A percentile compares a stretch with the other conserved stretches of the same genome.
phyloP scores from a whole-genome alignment of 2,888 invertebrate species.

The Drosophila differens region DNA sequence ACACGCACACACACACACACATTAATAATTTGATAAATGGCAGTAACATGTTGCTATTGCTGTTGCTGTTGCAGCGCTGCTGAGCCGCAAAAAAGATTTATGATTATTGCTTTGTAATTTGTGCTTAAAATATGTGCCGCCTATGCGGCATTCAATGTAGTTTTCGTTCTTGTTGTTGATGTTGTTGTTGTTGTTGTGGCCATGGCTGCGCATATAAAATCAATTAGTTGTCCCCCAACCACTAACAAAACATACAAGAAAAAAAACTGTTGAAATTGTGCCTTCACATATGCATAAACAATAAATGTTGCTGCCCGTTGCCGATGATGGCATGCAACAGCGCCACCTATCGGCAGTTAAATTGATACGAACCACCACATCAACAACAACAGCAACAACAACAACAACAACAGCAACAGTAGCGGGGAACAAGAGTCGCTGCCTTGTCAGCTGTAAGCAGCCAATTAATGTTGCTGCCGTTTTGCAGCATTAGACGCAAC shows the following conservation, averaged over 20 bases:
- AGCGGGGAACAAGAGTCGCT: slow-evolving; percentile 39
- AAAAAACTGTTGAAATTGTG: slow-evolving; percentile 39
- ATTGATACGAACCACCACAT: slow-evolving; percentile 51
- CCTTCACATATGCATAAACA: slow-evolving; percentile 55
- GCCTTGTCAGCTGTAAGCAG: slow-evolving; percentile 74
- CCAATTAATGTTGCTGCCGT: slow-evolving; percentile 75
- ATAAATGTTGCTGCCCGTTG: slow-evolving; percentile 63
- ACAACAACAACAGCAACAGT: slow-evolving; percentile 42
- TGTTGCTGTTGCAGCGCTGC: slow-evolving; percentile 37
- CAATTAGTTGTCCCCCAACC: slow-evolving; percentile 60
- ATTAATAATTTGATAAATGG: slow-evolving; percentile 73
- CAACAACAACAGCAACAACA: slow-evolving; percentile 40
- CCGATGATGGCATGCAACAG: slow-evolving; percentile 74
- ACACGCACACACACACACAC: slow-evolving; percentile 40
- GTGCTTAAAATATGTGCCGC: slow-evolving; percentile 79
- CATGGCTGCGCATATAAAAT: slow-evolving; percentile 67
- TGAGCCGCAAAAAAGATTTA: slow-evolving; percentile 79
- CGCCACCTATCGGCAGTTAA: slow-evolving; percentile 80
- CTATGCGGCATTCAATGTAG: slow-evolving; percentile 47
- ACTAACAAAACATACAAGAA: neutral
- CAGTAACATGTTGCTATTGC: slow-evolving; percentile 68
- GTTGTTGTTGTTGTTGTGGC: slow-evolving; percentile 35
- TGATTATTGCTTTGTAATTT: slow-evolving; percentile 80
- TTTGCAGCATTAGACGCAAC: slow-evolving; percentile 43
- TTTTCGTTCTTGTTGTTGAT: slow-evolving; percentile 27